These are phyloP conservation scores for Papio anubis DNA, from an alignment of 2,113 vertebrate species.

Conservation along the genomic window DNA sequence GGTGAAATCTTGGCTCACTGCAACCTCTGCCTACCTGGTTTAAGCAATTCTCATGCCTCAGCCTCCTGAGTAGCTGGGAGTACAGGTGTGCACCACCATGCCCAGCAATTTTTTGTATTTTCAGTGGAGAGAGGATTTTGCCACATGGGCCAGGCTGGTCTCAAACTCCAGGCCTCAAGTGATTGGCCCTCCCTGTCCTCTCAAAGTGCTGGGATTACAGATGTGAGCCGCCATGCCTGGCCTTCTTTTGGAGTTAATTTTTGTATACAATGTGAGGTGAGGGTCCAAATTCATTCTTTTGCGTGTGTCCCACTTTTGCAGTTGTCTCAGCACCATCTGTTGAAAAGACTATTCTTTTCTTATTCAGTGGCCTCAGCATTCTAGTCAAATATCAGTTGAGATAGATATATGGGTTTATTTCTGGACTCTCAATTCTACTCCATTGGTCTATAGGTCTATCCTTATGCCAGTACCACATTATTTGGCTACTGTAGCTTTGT, in stretches of 20 bases:
- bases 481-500: neutral
- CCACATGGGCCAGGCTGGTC: no score
- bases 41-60: no score
- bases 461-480: neutral
- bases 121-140: no score
- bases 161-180: no score
- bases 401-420: neutral
- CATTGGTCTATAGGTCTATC: neutral
- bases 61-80: no score
- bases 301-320: no score
- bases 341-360: neutral
- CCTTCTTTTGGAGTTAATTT: neutral
- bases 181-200: fast-evolving
- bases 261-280: neutral
- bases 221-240: no score
- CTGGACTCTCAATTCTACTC: neutral
- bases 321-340: neutral
- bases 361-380: neutral
- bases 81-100: no score
- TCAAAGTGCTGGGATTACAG: no score
- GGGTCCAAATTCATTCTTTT: neutral
- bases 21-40: no score
- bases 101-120: no score
- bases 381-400: neutral
- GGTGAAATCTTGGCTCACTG: no score